Evolutionary conservation across 2,888 invertebrate genomes (phyloP), one percentile per base, ranked within the genome.

Genomic region (Eretmocerus hayati): DNA sequence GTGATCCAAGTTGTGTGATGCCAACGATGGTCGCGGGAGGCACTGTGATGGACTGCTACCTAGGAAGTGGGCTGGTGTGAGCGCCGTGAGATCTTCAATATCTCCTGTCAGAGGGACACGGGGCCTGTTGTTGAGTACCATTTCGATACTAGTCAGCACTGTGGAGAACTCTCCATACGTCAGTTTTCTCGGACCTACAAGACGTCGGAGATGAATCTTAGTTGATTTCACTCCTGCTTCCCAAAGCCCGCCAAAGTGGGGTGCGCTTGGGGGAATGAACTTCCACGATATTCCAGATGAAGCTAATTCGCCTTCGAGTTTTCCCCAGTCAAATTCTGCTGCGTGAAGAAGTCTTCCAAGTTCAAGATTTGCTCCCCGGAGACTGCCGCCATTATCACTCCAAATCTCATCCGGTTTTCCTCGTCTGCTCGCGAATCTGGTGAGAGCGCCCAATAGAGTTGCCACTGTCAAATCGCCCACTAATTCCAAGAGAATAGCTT

Each of bases 401-500:
- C 31, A 47, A 8, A 54, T 16, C 3, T 41, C 5, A 8, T 3
- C 13, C 5, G 45, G 37, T n/a, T 20, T 30, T n/a, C 52, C 42
- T 26, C 46, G 41, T 9, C 50, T 20, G 8, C 45, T 20, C 1
- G 35, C 31, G 30, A 55, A 53, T 19, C 52, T 21, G 16, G 15
- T 18, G 23, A 30, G 23, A 2, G 51, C 48, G 3, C 23, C 42
- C 4, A 48, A 3, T 15, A 53, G 50, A 19, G 39, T 36, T 0
- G 16, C 37, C n/a, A 47, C 38, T 4, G 47, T 47, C 8, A 48
- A 32, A 26, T 51, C 51, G 13, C 48, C 26, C 0, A 49, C 51
- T 2, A 54, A 30, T 5, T 56, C 46, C 3, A 56, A 11, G 18
- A 50, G 52, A 0, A 54, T 11, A 1, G 54, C 56, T 15, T 41